phyloP scores from a whole-genome alignment of 2,888 invertebrate genomes.

The Cataglyphis albicans region DNA sequence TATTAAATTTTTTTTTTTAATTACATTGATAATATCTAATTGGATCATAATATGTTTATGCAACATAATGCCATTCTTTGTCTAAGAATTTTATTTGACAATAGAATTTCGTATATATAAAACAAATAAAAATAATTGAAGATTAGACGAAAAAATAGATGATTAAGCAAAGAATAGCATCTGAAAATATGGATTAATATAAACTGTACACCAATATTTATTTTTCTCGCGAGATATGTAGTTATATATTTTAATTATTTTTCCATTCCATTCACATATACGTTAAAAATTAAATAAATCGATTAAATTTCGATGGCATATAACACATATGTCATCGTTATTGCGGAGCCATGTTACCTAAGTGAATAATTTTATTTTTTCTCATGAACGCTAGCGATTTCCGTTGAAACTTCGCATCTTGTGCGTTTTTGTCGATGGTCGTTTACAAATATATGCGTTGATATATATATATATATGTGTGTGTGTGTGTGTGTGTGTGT shows the following conservation, averaged over 20 bases:
- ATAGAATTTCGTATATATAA: background rate
- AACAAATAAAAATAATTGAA: background rate
- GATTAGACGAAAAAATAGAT: background rate
- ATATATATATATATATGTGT: background rate
- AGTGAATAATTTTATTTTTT: background rate
- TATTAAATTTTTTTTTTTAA: background rate
- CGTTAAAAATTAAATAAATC: background rate
- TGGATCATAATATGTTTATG: background rate
- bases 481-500: background rate
- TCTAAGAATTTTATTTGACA: conserved; percentile 3
- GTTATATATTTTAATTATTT: conserved; percentile 18
- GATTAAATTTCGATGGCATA: conserved; percentile 5
- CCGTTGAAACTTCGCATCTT: conserved; percentile 20
- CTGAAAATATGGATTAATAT: background rate
- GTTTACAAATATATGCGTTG: conserved; percentile 20
- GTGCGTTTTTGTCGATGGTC: conserved; percentile 24
- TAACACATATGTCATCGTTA: background rate
- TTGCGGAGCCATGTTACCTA: background rate
- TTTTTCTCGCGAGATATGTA: background rate
- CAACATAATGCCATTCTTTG: background rate
- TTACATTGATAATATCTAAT: background rate
- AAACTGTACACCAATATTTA: background rate
- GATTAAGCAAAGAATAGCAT: conserved; percentile 18
- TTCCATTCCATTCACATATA: background rate
- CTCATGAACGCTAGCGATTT: conserved; percentile 1